phyloP scores from a whole-genome alignment of 2,113 vertebrate species.

The Gavia stellata region DNA sequence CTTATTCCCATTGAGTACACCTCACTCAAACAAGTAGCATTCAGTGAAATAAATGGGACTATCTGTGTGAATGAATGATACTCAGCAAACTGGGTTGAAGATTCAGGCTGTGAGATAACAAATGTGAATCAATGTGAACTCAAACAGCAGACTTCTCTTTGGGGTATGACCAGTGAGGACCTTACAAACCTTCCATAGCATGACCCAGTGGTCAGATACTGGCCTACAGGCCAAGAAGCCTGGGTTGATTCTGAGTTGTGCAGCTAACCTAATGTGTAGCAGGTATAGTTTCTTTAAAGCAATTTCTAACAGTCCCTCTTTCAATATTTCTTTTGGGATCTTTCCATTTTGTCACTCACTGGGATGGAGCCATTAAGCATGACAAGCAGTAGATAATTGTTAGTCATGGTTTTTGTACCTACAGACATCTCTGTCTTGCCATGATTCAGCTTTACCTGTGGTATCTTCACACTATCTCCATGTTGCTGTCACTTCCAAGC shows the following conservation, averaged over 20 bases:
- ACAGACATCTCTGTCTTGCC: not conserved
- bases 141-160: not conserved
- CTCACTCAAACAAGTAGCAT: not conserved
- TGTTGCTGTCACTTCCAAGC: not conserved
- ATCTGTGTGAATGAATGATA: not conserved
- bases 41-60: not conserved
- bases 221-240: not conserved
- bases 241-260: not conserved
- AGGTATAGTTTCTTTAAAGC: not conserved
- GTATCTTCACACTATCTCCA: accelerated
- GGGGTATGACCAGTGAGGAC: not conserved
- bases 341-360: not conserved
- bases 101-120: not conserved
- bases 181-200: not conserved
- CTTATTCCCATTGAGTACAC: not conserved
- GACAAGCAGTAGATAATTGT: not conserved
- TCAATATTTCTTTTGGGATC: not conserved
- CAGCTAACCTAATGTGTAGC: not conserved
- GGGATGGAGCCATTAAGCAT: not conserved
- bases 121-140: not conserved
- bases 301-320: not conserved
- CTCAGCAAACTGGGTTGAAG: not conserved
- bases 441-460: not conserved
- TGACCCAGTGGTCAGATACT: not conserved
- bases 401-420: not conserved